Conservation (phyloP, 2,888 invertebrate genomes). For the Psococerastis gibbosa region DNA sequence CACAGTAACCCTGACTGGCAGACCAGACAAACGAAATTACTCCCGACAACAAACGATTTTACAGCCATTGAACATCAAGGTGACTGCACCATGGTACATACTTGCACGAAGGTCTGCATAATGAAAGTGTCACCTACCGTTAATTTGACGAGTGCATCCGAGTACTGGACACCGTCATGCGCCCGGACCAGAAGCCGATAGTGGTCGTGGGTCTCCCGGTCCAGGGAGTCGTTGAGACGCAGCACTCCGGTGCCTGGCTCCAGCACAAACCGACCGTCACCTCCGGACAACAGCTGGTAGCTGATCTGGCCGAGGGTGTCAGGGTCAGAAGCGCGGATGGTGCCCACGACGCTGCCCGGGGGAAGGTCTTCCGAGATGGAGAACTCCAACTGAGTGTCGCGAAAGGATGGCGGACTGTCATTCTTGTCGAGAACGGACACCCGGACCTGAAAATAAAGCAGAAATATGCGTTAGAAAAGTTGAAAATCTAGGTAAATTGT, state of each 20-base stretch:
- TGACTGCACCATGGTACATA: no score
- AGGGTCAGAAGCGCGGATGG: slow-evolving; percentile 62
- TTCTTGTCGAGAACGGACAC: slow-evolving; percentile 78
- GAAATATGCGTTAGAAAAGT: no score
- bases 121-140: slow-evolving; percentile 43
- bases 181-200: slow-evolving; percentile 68
- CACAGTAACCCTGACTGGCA: no score
- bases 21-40: no score
- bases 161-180: slow-evolving; percentile 73
- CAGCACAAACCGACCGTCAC: slow-evolving; percentile 40
- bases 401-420: slow-evolving; percentile 85
- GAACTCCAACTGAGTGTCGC: slow-evolving; percentile 49
- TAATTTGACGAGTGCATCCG: slow-evolving; percentile 56
- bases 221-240: slow-evolving; percentile 56
- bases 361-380: slow-evolving; percentile 71
- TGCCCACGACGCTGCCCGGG: slow-evolving; percentile 58
- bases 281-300: slow-evolving; percentile 49
- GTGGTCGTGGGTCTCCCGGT: slow-evolving; percentile 59
- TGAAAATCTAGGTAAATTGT: no score
- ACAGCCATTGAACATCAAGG: no score
- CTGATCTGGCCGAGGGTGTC: slow-evolving; percentile 62
- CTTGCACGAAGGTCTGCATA: no score
- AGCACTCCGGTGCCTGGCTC: slow-evolving; percentile 53
- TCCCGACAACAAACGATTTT: no score
- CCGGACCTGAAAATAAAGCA: slow-evolving; percentile 54